phyloP scores from a whole-genome alignment of 1,140 invertebrate species.

The Drosophila paulistorum region DNA sequence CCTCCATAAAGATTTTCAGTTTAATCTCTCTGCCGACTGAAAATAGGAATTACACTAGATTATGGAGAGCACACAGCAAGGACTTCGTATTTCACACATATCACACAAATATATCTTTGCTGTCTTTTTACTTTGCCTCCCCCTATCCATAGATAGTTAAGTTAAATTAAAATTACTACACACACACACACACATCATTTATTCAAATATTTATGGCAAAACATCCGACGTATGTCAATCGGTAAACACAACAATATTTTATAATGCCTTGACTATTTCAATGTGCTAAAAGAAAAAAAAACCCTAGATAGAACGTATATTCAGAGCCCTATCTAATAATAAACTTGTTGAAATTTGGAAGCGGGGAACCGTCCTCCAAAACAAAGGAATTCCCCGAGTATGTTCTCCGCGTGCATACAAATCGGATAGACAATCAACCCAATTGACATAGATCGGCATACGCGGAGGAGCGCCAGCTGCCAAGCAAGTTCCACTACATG shows the following conservation, averaged over 20 bases:
- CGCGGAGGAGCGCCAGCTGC: slow-evolving; percentile 47
- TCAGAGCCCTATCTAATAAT: neutral
- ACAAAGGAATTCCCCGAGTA: slow-evolving; percentile 45
- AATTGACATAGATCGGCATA: slow-evolving; percentile 59
- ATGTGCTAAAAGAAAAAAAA: neutral
- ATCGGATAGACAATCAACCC: slow-evolving; percentile 55
- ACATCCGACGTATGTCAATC: neutral
- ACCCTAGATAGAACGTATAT: neutral
- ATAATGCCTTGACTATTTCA: neutral
- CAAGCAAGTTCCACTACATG: slow-evolving; percentile 45
- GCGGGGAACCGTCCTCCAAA: slow-evolving; percentile 48
- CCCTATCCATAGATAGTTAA: neutral
- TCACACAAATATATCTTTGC: no score
- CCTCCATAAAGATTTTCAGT: slow-evolving; percentile 47
- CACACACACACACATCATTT: slow-evolving; percentile 3
- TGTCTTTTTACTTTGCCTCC: neutral
- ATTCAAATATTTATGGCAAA: no score
- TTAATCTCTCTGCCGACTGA: slow-evolving; percentile 76
- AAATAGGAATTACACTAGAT: slow-evolving; percentile 15
- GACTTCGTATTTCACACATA: no score
- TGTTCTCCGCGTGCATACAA: slow-evolving; percentile 51
- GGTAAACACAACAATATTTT: neutral
- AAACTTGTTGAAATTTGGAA: slow-evolving; percentile 13
- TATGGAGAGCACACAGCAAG: neutral
- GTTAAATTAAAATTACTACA: slow-evolving; percentile 53